Base-by-base conservation (phyloP, 1,140 invertebrate genomes). In the Trachelipus rathkii region DNA sequence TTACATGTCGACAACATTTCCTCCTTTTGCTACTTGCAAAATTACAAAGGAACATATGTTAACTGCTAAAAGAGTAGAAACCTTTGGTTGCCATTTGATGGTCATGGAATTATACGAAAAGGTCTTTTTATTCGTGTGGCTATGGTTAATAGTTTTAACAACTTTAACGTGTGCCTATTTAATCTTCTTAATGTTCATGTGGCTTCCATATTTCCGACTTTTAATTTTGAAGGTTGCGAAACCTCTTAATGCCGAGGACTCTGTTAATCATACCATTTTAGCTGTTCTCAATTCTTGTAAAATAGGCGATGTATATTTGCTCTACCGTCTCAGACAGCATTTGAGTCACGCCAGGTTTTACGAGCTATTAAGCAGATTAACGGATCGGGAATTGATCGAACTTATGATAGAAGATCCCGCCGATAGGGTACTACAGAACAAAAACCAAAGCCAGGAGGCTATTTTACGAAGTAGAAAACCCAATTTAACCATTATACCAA, bases 61-160 rank as follows among this genome's bases (percentile, higher is more conserved):
- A 44, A 67, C 69, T 33, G 73, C 73, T 7, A 60, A 43, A 15
- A 33, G 73, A n/a, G 24, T 67, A 11, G 73, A 75, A 68, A 75
- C 73, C 6, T 45, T 75, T n/a, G 73, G 73, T 75, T 75, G 73
- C 44, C 73, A 75, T 45, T 44, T 75, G 50, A 75, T 60, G 10
- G 73, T 75, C 23, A 75, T 75, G 73, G 73, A 75, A 67, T 67
- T 75, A 1, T 75, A 75, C 24, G 73, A 75, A 44, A 75, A 75
- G 33, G 73, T 75, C 15, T 75, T 75, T 23, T 67, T 75, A 19
- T 23, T 75, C 13, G 68, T 75, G 21, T 75, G 73, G 73, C 44
- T 66, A n/a, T 75, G 73, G 73, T 13, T 75, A 10, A 75, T 75
- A 11, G 24, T 75, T 66, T 53, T 75, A 43, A 75, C 73, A 10